These are phyloP conservation scores for Epinotia bilunana DNA, from an alignment of 2,888 invertebrate genomes.

Conservation along the genomic window DNA sequence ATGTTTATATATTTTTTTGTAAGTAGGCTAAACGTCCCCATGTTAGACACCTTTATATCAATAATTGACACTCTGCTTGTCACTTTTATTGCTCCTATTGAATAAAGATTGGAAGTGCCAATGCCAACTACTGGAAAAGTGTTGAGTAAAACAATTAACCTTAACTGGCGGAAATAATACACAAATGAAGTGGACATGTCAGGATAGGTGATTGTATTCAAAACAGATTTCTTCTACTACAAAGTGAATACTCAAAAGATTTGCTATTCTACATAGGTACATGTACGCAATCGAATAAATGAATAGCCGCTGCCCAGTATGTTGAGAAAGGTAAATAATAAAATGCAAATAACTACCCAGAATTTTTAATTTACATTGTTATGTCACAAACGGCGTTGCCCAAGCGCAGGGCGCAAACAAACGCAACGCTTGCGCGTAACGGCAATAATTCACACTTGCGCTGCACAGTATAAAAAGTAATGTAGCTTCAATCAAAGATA, in stretches of 20 bases:
- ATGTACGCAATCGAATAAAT: neutral
- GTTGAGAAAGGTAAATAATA: neutral
- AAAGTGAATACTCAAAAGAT: neutral
- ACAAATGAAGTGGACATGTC: too few relatives aligned
- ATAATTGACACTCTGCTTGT: too few relatives aligned
- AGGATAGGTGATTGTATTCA: too few relatives aligned
- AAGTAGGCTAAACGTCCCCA: too few relatives aligned
- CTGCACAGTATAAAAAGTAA: neutral
- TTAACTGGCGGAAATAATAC: too few relatives aligned
- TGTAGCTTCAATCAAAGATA: too few relatives aligned
- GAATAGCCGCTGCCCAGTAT: neutral
- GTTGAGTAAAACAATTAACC: too few relatives aligned
- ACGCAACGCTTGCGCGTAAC: slow-evolving; percentile 16
- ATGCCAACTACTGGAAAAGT: too few relatives aligned
- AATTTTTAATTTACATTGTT: neutral
- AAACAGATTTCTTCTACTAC: neutral
- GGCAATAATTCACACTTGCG: slow-evolving; percentile 29
- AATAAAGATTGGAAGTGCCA: too few relatives aligned
- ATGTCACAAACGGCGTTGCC: slow-evolving; percentile 8
- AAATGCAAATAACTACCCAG: slow-evolving; percentile 13
- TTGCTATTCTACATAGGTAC: neutral
- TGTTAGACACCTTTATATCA: too few relatives aligned
- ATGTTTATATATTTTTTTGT: too few relatives aligned
- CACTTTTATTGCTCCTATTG: too few relatives aligned
- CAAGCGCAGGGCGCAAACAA: slow-evolving; percentile 22